Base-by-base conservation (phyloP, 2,888 invertebrate genomes). In the Hybos culiciformis region DNA sequence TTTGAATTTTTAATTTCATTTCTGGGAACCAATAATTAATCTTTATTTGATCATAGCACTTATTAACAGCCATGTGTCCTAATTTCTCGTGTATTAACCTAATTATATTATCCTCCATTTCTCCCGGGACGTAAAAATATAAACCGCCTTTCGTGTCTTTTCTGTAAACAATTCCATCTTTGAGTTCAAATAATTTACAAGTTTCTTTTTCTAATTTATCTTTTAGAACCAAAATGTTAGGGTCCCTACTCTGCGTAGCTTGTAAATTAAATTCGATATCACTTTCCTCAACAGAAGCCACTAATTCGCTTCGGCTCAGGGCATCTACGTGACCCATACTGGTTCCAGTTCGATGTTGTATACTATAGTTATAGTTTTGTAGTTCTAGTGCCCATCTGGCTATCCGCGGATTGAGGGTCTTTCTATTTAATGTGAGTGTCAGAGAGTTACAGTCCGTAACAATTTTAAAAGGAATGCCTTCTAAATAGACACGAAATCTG, bases 361-460 rank as follows among this genome's bases (percentile, higher is more conserved):
- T 46, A 11, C 11, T 24, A 43, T 50, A 52, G 41, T 51, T 43
- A 31, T 47, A 53, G 23, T 50, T 46, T 36, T 50, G 43, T 9
- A 53, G 18, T 34, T 51, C 41, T 18, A 53, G 38, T 3, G 49
- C 50, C 51, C 51, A 51, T 1, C 48, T 19, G 3, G 46, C 39
- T 34, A 48, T 56, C 50, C 46, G 50, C 37, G 42, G 53, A 38
- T 37, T 50, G 23, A 50, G 44, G 43, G 48, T 50, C 49, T 31
- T 48, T 48, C 39, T 55, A 15, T 44, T 47, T 7, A 43, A 50
- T 12, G 43, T 47, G 39, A 47, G 43, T 32, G 46, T 51, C 38
- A 54, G 49, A 46, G 48, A 42, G 8, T 50, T 44, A 37, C 53
- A 56, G 39, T 54, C 54, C 0, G 54, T 57, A 6, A 55, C 46